phyloP scores from a whole-genome alignment of 2,888 invertebrate genomes.

The Conistra vaccinii region DNA sequence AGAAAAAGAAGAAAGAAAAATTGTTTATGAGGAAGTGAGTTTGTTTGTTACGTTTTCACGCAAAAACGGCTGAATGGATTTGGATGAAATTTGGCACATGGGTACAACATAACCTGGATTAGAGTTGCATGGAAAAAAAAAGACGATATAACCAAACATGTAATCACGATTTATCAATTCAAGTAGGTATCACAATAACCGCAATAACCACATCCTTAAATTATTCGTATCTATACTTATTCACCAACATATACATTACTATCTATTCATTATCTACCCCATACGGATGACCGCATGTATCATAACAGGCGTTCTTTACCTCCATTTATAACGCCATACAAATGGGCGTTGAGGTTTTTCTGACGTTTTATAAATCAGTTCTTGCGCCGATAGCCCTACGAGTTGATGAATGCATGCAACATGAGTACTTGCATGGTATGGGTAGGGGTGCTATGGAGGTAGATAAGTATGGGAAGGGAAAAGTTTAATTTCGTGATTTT shows the following conservation, averaged over 20 bases:
- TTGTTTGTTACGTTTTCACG: too few relatives aligned
- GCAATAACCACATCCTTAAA: constrained; percentile 10
- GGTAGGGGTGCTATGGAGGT: constrained; percentile 29
- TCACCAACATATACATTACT: neutral
- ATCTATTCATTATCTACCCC: constrained; percentile 32
- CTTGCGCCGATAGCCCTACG: constrained; percentile 79
- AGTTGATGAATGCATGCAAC: constrained; percentile 84
- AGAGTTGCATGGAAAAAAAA: neutral
- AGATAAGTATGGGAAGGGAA: neutral
- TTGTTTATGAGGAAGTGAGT: too few relatives aligned
- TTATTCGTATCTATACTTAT: neutral
- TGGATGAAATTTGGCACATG: too few relatives aligned
- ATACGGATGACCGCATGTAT: constrained; percentile 41
- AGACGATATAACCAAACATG: neutral
- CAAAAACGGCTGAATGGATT: too few relatives aligned
- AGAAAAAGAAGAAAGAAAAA: too few relatives aligned
- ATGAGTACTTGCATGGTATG: constrained; percentile 72
- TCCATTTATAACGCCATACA: constrained; percentile 76
- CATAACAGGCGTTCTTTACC: constrained; percentile 67
- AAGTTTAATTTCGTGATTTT: constrained; percentile 4
- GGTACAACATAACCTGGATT: too few relatives aligned
- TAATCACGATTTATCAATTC: constrained; percentile 8
- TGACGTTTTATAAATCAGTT: constrained; percentile 84
- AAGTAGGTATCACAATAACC: constrained; percentile 8
- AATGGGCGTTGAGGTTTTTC: constrained; percentile 79